phyloP scores from a whole-genome alignment of 2,113 vertebrate genomes.

The Alces alces region DNA sequence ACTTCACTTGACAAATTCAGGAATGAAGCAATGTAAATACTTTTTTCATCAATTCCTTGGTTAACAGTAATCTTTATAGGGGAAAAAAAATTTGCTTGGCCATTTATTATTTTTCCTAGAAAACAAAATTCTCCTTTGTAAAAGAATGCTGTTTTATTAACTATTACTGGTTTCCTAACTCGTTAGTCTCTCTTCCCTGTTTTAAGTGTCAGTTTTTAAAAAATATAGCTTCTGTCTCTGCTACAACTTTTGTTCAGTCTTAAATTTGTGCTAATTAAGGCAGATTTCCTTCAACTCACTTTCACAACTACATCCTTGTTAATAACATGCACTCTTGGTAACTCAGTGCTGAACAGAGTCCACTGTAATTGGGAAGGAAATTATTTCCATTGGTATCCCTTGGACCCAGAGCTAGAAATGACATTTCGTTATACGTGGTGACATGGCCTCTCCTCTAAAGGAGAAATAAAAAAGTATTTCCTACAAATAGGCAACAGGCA shows the following conservation, averaged over 20 bases:
- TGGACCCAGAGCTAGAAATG: constrained; percentile 54
- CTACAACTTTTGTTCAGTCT: constrained; percentile 16
- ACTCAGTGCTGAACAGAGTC: constrained; percentile 13
- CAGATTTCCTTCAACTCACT: constrained; percentile 26
- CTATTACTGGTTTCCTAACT: background rate
- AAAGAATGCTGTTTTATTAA: background rate
- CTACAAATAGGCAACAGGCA: constrained; percentile 78
- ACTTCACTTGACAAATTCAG: background rate
- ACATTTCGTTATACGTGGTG: constrained; percentile 41
- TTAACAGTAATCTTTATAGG: background rate
- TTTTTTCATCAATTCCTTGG: background rate
- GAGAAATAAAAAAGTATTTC: constrained; percentile 63
- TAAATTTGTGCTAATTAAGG: constrained; percentile 64
- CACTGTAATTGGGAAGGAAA: constrained; percentile 61
- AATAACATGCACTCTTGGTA: constrained; percentile 1
- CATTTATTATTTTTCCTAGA: background rate
- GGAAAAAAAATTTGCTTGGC: background rate
- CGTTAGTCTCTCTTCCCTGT: background rate
- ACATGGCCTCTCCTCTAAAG: constrained; percentile 55
- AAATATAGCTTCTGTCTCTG: background rate
- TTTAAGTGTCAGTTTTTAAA: background rate
- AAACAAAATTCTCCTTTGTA: background rate
- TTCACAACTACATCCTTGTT: constrained; percentile 42
- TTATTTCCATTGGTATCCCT: constrained; percentile 42
- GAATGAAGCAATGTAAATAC: background rate